A percentile compares a stretch with the other conserved stretches of the same genome.
phyloP scores from a whole-genome alignment of 2,113 vertebrate genomes.

The Neomonachus schauinslandi region DNA sequence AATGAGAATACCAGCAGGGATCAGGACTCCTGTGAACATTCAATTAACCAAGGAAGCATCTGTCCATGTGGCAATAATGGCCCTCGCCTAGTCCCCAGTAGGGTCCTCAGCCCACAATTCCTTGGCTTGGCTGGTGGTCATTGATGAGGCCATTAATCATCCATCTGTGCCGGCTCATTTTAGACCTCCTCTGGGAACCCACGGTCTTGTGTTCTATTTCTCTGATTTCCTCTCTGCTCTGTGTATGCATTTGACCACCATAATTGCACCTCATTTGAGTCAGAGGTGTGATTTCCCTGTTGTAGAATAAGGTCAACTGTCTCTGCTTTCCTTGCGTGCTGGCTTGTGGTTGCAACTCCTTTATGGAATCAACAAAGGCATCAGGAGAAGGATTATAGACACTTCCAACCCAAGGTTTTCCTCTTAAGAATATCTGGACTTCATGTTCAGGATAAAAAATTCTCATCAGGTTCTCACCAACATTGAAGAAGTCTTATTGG shows the following conservation, averaged over 20 bases:
- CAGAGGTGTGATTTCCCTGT: fast-evolving
- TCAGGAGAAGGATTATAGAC: neutral
- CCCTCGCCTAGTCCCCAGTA: constrained; percentile 8
- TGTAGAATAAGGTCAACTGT: neutral
- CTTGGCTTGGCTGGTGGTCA: neutral
- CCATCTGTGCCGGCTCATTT: neutral
- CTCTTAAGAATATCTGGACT: neutral
- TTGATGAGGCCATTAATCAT: constrained; percentile 23
- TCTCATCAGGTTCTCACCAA: neutral
- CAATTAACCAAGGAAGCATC: constrained; percentile 67
- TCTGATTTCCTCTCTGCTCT: neutral
- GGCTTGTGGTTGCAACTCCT: neutral
- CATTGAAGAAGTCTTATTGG: neutral
- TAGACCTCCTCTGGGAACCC: neutral
- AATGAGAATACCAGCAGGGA: constrained; percentile 53
- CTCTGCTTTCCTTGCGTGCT: neutral
- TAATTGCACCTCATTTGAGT: neutral
- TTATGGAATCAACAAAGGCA: neutral
- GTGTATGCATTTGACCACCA: neutral
- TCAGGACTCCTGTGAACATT: constrained; percentile 8
- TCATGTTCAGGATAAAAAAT: neutral
- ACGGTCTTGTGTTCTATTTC: neutral
- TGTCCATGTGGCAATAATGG: constrained; percentile 40
- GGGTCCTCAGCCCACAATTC: neutral
- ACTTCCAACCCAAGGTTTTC: neutral